These are phyloP conservation scores for Chrysopilus asiliformis DNA, from an alignment of 2,888 invertebrate species.

Conservation along the genomic window DNA sequence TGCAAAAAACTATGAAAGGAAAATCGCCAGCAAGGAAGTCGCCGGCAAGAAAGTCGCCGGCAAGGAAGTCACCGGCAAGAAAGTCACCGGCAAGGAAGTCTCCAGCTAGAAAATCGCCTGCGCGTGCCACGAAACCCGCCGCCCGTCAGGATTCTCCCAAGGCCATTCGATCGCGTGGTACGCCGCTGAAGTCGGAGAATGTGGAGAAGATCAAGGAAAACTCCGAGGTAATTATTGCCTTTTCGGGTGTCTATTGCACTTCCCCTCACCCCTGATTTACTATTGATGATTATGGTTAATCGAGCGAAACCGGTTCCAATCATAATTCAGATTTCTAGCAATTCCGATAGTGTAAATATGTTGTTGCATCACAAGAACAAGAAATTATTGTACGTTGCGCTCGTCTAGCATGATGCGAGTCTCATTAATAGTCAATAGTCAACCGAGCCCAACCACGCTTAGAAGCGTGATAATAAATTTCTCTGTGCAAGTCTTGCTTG, in stretches of 20 bases:
- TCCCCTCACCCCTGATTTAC: neutral
- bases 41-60: conserved; percentile 40
- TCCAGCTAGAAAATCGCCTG: conserved; percentile 5
- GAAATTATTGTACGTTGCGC: too few species aligned
- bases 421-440: too few species aligned
- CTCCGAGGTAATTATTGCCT: conserved; percentile 4
- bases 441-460: too few species aligned
- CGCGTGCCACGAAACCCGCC: conserved; percentile 4
- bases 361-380: too few species aligned
- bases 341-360: too few species aligned
- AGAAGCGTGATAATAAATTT: too few species aligned
- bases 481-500: too few species aligned
- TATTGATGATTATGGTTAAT: neutral
- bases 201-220: conserved; percentile 4
- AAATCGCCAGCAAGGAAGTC: conserved; percentile 18
- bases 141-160: conserved; percentile 6
- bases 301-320: too few species aligned
- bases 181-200: neutral
- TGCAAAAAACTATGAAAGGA: too few species aligned
- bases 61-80: conserved; percentile 33
- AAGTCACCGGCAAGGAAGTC: conserved; percentile 19
- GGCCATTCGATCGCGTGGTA: neutral
- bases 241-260: neutral
- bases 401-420: too few species aligned
- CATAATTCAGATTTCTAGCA: too few species aligned